These are phyloP conservation scores for Iselma pallidipennis DNA, from an alignment of 2,888 invertebrate genomes.

Conservation along the genomic window DNA sequence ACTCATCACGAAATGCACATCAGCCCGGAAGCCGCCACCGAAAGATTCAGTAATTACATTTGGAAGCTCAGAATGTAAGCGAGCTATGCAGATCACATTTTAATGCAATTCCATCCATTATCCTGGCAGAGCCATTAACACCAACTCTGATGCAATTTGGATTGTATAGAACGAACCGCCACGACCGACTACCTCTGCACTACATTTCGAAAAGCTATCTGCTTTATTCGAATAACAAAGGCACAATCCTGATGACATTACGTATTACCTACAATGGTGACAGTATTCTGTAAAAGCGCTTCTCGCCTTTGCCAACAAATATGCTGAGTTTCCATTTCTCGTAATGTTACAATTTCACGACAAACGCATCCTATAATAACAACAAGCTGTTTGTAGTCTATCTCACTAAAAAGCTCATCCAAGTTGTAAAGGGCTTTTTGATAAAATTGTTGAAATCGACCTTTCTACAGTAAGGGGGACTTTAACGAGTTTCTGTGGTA, in stretches of 20 bases:
- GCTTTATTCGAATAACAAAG: slow-evolving; percentile 53
- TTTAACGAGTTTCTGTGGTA: background rate
- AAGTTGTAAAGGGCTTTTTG: background rate
- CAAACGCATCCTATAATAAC: background rate
- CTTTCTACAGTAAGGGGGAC: background rate
- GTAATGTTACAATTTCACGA: background rate
- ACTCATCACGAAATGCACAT: slow-evolving; percentile 38
- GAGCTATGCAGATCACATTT: slow-evolving; percentile 60
- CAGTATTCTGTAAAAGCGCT: slow-evolving; percentile 28
- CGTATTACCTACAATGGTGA: slow-evolving; percentile 23
- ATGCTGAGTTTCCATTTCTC: background rate
- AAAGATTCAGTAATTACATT: slow-evolving; percentile 53
- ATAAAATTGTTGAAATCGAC: background rate
- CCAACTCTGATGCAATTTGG: slow-evolving; percentile 57
- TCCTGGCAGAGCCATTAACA: slow-evolving; percentile 58
- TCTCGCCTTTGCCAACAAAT: slow-evolving; percentile 34
- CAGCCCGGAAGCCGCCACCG: slow-evolving; percentile 46
- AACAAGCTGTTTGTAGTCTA: background rate
- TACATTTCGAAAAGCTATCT: slow-evolving; percentile 54
- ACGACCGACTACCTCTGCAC: slow-evolving; percentile 29
- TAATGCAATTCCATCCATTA: slow-evolving; percentile 61
- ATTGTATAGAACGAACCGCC: slow-evolving; percentile 49
- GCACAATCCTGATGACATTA: slow-evolving; percentile 52
- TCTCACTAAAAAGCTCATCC: background rate
- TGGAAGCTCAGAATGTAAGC: slow-evolving; percentile 50